These are phyloP conservation scores for Loris lydekkerianus DNA, from an alignment of 2,797 vertebrate genomes.

Conservation along the genomic window DNA sequence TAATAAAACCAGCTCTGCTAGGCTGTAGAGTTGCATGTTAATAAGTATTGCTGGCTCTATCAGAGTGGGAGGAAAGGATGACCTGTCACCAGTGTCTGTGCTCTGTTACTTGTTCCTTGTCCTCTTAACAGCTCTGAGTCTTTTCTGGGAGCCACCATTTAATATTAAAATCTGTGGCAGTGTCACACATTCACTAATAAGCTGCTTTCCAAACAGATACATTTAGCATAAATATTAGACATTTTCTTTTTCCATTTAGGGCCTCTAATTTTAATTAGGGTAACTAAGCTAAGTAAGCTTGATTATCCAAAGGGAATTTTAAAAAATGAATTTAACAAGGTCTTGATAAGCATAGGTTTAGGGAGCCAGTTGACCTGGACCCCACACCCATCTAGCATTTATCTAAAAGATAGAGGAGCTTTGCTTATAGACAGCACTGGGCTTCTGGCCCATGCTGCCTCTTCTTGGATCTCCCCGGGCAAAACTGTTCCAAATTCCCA, in stretches of 20 bases:
- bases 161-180: slow-evolving; percentile 76
- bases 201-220: slow-evolving; percentile 63
- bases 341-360: background rate
- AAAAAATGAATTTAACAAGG: slow-evolving; percentile 16
- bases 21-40: slow-evolving; percentile 71
- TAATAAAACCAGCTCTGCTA: slow-evolving; percentile 64
- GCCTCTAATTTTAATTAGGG: slow-evolving; percentile 79
- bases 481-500: background rate
- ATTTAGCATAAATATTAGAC: slow-evolving; percentile 78
- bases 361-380: background rate
- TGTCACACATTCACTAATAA: slow-evolving; percentile 82
- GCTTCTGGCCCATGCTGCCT: rapidly evolving
- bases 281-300: slow-evolving; percentile 71
- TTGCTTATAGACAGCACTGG: rapidly evolving
- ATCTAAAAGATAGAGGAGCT: slow-evolving; percentile 17
- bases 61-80: background rate
- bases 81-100: slow-evolving; percentile 75
- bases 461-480: background rate
- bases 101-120: slow-evolving; percentile 69
- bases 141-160: slow-evolving; percentile 79
- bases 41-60: slow-evolving; percentile 67
- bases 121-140: slow-evolving; percentile 42
- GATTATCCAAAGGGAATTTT: background rate
- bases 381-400: background rate
- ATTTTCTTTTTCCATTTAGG: slow-evolving; percentile 78